Evolutionary conservation across 2,797 vertebrate species (phyloP), one percentile per base, ranked within the genome.

Genomic region (Eulemur albifrons): DNA sequence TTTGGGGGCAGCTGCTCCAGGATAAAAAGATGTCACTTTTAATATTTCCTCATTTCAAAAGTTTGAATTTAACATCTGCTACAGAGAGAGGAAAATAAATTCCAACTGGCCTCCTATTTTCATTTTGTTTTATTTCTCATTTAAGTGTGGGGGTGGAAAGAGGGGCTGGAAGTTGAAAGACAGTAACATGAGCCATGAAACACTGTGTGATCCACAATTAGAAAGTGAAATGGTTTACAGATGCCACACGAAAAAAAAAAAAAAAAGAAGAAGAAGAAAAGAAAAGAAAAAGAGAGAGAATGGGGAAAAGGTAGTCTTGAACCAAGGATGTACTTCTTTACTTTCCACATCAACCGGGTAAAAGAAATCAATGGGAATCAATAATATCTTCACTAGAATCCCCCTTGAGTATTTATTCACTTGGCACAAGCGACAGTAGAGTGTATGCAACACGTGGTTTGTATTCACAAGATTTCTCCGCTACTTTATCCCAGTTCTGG

Each of bases 181-280:
- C 97, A 97, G 98, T 98, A 98, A 98, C 94, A 96, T 97, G 97
- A 98, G 96, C 97, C 90, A 59, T 80, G 95, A 97, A 97, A 89
- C 95, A 97, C 96, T 97, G 96, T 93, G 84, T 97, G 97, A 98
- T 96, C 97, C 96, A 96, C 96, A 98, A 96, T 96, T 89, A 97
- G 97, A 98, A 97, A 97, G 96, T 77, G 93, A 98, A 98, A 98
- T 98, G 97, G 96, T 96, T 98, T 98, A 97, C 98, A 98, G 98
- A 98, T 98, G 98, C 95, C 89, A 95, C 94, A 93, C 97, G 96
- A 97, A 23, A 11, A 12, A 23, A 54, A 3, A 12, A 9, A 10
- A 96, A 81, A 73, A 54, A 12, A 32, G 1, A 11, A 25, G 57
- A 59, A 4, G 14, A 21, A 10, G 23, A 52, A 52, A 27, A 59